Base-by-base conservation (phyloP, 2,888 invertebrate genomes). In the Orgyia antiqua region DNA sequence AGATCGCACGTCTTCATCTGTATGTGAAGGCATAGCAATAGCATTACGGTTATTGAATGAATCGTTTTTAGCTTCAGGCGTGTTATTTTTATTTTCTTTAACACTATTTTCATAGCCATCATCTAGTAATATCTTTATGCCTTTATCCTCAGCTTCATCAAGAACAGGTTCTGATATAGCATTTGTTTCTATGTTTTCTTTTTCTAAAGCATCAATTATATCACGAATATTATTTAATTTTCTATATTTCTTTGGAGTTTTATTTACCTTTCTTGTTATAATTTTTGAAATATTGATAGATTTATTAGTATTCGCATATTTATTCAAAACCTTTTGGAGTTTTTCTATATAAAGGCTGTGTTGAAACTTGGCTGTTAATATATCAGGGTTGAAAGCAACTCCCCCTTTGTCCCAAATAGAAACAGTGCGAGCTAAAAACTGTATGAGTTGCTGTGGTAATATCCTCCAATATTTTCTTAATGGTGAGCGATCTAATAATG, bases 371-470 rank as follows among this genome's bases (percentile, higher is more conserved):
- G 74, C 64, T 8, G 63, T 76, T 24, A 84, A 53, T 40, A 82
- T 62, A 9, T 54, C 33, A 13, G 84, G 82, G 51, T 76, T 65
- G 30, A 86, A 64, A 20, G 74, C 69, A 30, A 86, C 65, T 1
- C 86, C 86, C 21, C 83, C 83, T 45, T 70, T 76, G 25, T 86
- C 69, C 86, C 84, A 86, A 46, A 86, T 58, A 6, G 80, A 66
- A 34, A 78, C 38, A 32, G 75, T 66, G 36, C 78, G 62, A 4
- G 68, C 53, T 29, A 84, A 50, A 51, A 84, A 82, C 21, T 65
- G 64, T 30, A 75, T 51, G 5, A 75, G 64, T 25, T 75, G 53
- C 13, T 51, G 25, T 2, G 82, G 71, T 10, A 84, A 39, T 18
- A 50, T 42, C 31, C 53, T 64, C 78, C 80, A 83, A 47, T 61